Conservation (phyloP, 2,113 vertebrate genomes). For the Uria aalge region DNA sequence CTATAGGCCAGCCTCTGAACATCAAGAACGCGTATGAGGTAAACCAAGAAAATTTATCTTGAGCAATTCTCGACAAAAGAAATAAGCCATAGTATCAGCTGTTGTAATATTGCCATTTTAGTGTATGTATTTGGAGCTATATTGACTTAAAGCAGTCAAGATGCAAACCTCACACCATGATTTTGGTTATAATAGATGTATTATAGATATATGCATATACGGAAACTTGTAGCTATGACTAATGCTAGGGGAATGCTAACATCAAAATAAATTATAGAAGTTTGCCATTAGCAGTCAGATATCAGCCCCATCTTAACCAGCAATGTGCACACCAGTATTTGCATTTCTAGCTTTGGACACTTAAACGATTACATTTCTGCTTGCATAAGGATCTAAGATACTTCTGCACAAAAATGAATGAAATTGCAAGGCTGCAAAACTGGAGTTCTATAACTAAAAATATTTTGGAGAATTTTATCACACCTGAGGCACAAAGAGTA, state of each 20-base stretch:
- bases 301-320: not conserved
- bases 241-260: not conserved
- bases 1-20: constrained; percentile 90
- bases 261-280: not conserved
- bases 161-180: not conserved
- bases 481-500: not conserved
- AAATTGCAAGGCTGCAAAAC: not conserved
- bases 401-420: not conserved
- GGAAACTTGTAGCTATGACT: not conserved
- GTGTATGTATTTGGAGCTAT: not conserved
- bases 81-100: not conserved
- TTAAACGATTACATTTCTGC: not conserved
- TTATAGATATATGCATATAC: not conserved
- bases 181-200: not conserved
- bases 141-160: not conserved
- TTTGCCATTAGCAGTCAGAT: not conserved
- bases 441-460: not conserved
- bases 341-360: not conserved
- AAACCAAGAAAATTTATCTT: not conserved
- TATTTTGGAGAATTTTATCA: not conserved
- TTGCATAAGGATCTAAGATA: not conserved
- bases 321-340: not conserved
- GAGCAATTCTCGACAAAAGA: not conserved
- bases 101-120: not conserved
- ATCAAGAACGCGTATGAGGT: constrained; percentile 97